Evolutionary conservation across 2,113 vertebrate genomes (phyloP).

Genomic region (Bos indicus): DNA sequence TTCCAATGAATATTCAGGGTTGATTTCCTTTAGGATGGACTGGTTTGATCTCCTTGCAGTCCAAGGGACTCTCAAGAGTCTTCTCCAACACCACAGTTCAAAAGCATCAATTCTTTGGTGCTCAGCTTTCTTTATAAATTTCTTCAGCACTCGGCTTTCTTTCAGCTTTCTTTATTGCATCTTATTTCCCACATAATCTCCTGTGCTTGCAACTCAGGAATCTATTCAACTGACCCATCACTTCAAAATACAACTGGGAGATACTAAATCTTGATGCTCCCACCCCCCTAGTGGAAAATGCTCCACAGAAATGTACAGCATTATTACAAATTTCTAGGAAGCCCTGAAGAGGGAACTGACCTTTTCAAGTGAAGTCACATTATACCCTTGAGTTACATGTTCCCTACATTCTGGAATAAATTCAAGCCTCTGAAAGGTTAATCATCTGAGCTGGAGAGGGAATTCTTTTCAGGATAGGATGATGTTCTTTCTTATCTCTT

Average conservation of each 20-base stretch:
- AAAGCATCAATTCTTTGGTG: not conserved
- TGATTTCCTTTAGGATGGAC: not conserved
- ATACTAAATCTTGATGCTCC: not conserved
- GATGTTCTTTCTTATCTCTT: not conserved
- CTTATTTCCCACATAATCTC: not conserved
- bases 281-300: not conserved
- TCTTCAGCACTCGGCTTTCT: not conserved
- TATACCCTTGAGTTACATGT: not conserved
- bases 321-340: not conserved
- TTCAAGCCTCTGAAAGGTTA: conserved; percentile 28
- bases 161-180: not conserved
- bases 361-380: conserved; percentile 18
- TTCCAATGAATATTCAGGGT: not conserved
- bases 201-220: not conserved
- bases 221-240: not conserved
- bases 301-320: not conserved
- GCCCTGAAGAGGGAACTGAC: not conserved
- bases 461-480: not conserved
- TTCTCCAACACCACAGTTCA: not conserved
- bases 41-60: not conserved
- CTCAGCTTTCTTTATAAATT: not conserved
- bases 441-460: not conserved
- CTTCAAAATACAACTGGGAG: not conserved
- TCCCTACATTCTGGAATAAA: conserved; percentile 33
- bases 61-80: not conserved